Percentiles rank a stretch among this genome's conserved stretches.
Evolutionary conservation across 2,888 invertebrate genomes (phyloP).

Genomic region (Hipparchia semele): DNA sequence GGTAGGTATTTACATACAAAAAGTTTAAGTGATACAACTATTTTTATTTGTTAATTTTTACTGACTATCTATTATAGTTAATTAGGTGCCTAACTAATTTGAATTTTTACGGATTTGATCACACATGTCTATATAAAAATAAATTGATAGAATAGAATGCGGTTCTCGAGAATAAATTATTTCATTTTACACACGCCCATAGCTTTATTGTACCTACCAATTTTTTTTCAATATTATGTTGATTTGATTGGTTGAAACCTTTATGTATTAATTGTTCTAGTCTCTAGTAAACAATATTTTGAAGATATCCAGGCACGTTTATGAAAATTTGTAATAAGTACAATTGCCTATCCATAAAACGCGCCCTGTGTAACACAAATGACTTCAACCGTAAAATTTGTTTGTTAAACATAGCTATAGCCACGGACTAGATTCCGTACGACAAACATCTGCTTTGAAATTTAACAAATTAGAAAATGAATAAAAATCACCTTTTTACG

Average conservation of each 20-base stretch:
- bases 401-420: neutral
- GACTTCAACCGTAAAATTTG: constrained; percentile 6
- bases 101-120: neutral
- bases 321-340: neutral
- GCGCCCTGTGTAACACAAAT: neutral
- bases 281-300: neutral
- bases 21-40: no score
- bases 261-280: neutral
- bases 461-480: neutral
- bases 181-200: no score
- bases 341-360: neutral
- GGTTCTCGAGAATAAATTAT: neutral
- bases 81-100: neutral
- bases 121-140: neutral
- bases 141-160: no score
- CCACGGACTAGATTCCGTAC: neutral
- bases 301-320: neutral
- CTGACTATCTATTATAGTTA: no score
- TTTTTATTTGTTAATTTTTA: no score
- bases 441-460: no score
- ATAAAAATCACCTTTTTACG: constrained; percentile 13
- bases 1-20: no score
- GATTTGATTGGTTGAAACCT: neutral
- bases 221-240: neutral
- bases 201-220: neutral